Evolutionary conservation across 2,113 vertebrate species (phyloP).

Genomic region (Limanda limanda): DNA sequence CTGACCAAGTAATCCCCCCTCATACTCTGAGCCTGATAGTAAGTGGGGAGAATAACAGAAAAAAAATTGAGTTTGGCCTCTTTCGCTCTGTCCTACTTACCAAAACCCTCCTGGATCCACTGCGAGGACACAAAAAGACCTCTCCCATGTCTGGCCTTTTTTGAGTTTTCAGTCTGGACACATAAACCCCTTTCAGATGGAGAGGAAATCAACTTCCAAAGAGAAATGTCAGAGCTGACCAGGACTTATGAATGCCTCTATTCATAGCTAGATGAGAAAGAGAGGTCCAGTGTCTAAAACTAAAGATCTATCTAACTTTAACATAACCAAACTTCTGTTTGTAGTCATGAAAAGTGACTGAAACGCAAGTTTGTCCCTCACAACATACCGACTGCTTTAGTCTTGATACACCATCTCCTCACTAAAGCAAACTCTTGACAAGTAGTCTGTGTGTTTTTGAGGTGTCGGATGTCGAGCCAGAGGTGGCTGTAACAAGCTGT

Average conservation of each 20-base stretch:
- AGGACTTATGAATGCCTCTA: slow-evolving; percentile 31
- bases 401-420: slow-evolving; percentile 3
- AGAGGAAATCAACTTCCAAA: slow-evolving; percentile 39
- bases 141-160: slow-evolving; percentile 53
- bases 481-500: slow-evolving; percentile 19
- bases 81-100: slow-evolving; percentile 62
- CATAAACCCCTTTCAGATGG: slow-evolving; percentile 55
- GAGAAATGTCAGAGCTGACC: slow-evolving; percentile 20
- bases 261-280: background rate
- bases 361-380: background rate
- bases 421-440: slow-evolving; percentile 6
- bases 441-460: slow-evolving; percentile 18
- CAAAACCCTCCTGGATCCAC: slow-evolving; percentile 29
- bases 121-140: slow-evolving; percentile 36
- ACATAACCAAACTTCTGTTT: background rate
- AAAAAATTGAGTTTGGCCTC: slow-evolving; percentile 51
- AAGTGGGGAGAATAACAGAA: slow-evolving; percentile 56
- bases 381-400: background rate
- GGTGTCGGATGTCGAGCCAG: background rate
- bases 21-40: slow-evolving; percentile 11
- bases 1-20: slow-evolving; percentile 47
- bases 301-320: background rate
- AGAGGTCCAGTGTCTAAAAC: background rate
- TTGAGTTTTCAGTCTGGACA: slow-evolving; percentile 50
- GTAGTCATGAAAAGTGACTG: background rate